A percentile compares a stretch with the other conserved stretches of the same genome.
phyloP scores from a whole-genome alignment of 2,888 invertebrate genomes.

The Pandemis heparana region DNA sequence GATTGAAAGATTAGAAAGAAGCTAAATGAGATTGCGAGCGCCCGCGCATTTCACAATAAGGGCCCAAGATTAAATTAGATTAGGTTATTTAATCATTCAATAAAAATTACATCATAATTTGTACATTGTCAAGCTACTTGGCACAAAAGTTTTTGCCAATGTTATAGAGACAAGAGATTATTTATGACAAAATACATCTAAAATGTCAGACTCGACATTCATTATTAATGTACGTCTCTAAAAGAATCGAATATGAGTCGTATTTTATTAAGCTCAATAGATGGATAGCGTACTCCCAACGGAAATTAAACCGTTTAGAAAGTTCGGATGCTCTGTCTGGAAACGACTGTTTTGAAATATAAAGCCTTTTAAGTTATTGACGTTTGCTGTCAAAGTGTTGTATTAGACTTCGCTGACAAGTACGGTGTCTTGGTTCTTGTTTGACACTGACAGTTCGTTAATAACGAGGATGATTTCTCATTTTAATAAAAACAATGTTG shows the following conservation, averaged over 20 bases:
- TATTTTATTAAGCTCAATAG: not conserved
- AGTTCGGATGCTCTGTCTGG: conserved; percentile 16
- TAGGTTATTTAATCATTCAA: no score
- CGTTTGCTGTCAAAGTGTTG: not conserved
- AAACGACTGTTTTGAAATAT: conserved; percentile 7
- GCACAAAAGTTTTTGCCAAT: no score
- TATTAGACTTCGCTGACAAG: not conserved
- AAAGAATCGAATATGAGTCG: conserved; percentile 1
- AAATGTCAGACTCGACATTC: not conserved
- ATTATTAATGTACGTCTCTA: not conserved
- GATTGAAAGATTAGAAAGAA: no score
- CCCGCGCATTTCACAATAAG: no score
- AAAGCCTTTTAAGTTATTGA: conserved; percentile 11
- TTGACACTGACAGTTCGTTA: not conserved
- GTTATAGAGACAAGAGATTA: no score
- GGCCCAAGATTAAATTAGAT: no score
- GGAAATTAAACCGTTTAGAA: conserved; percentile 37
- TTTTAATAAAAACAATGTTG: no score
- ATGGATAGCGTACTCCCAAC: conserved; percentile 8
- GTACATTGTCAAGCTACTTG: no score
- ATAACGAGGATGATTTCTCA: no score
- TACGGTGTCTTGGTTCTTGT: not conserved
- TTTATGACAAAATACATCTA: no score
- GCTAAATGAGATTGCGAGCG: no score
- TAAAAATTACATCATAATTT: no score